Evolutionary conservation across 2,888 invertebrate genomes (phyloP).

Genomic region (Cheiracanthium punctorium): DNA sequence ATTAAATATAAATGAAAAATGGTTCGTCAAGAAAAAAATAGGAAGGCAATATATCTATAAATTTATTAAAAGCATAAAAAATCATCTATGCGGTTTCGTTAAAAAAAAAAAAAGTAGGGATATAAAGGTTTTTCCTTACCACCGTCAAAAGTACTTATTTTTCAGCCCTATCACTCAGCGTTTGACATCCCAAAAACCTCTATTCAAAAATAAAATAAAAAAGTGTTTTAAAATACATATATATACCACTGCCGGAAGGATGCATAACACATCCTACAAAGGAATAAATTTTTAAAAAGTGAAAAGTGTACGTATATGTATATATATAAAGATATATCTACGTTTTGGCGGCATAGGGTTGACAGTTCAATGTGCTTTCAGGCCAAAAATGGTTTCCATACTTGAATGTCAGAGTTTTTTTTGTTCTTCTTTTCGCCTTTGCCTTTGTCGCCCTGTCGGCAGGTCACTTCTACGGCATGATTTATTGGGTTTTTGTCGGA

Average conservation of each 20-base stretch:
- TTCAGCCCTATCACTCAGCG: constrained; percentile 39
- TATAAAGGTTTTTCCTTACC: not conserved
- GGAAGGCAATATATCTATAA: too few relatives aligned
- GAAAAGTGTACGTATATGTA: not conserved
- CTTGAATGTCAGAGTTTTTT: constrained; percentile 3
- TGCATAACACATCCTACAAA: not conserved
- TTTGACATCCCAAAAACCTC: constrained; percentile 31
- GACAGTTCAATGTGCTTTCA: constrained; percentile 33
- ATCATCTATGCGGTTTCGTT: not conserved
- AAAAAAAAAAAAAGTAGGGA: not conserved
- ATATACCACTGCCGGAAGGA: not conserved
- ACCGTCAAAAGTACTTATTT: constrained; percentile 22
- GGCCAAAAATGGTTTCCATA: constrained; percentile 51
- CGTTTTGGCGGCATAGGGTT: constrained; percentile 33
- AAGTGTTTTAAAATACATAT: not conserved
- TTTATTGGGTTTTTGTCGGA: constrained; percentile 39
- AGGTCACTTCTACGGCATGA: constrained; percentile 32
- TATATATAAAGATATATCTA: constrained; percentile 10
- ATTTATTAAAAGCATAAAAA: not conserved
- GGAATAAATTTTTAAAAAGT: constrained; percentile 4
- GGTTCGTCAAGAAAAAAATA: too few relatives aligned
- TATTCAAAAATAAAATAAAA: constrained; percentile 1
- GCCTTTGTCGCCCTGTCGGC: not conserved
- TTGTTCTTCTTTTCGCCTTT: not conserved
- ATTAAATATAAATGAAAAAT: too few relatives aligned